A percentile compares a stretch with the other conserved stretches of the same genome.
phyloP scores from a whole-genome alignment of 2,888 invertebrate genomes.

The Agriotes lineatus region DNA sequence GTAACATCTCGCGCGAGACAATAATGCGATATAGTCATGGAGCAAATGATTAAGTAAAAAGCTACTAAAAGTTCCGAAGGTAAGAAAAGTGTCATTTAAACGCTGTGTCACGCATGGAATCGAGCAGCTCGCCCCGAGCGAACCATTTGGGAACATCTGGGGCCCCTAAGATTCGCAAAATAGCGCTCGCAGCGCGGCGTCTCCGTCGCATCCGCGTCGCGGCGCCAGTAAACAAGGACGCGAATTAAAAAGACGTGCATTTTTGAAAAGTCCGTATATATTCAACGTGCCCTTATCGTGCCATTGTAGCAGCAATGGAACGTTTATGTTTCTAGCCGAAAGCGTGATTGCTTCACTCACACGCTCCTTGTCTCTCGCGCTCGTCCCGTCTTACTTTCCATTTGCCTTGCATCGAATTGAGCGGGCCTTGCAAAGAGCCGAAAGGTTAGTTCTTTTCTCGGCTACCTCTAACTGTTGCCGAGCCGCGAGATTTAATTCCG shows the following conservation, averaged over 20 bases:
- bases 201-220: conserved; percentile 42
- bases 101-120: conserved; percentile 55
- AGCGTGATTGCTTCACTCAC: conserved; percentile 47
- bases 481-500: conserved; percentile 39
- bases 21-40: conserved; percentile 32
- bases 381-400: conserved; percentile 41
- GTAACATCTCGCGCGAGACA: conserved; percentile 22
- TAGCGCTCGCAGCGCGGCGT: conserved; percentile 45
- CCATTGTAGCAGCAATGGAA: conserved; percentile 48
- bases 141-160: conserved; percentile 56
- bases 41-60: conserved; percentile 51
- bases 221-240: conserved; percentile 41
- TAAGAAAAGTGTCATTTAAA: conserved; percentile 56
- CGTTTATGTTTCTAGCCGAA: conserved; percentile 49
- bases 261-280: conserved; percentile 49
- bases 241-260: conserved; percentile 44
- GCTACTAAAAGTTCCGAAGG: conserved; percentile 44
- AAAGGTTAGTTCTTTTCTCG: conserved; percentile 33
- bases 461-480: conserved; percentile 23
- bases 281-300: conserved; percentile 47
- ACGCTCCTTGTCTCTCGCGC: conserved; percentile 40
- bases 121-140: conserved; percentile 51
- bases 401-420: conserved; percentile 35
- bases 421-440: conserved; percentile 25
- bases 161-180: conserved; percentile 44